A percentile compares a stretch with the other conserved stretches of the same genome.
Conservation (phyloP, 2,113 vertebrate species). For the Apodemus sylvaticus region DNA sequence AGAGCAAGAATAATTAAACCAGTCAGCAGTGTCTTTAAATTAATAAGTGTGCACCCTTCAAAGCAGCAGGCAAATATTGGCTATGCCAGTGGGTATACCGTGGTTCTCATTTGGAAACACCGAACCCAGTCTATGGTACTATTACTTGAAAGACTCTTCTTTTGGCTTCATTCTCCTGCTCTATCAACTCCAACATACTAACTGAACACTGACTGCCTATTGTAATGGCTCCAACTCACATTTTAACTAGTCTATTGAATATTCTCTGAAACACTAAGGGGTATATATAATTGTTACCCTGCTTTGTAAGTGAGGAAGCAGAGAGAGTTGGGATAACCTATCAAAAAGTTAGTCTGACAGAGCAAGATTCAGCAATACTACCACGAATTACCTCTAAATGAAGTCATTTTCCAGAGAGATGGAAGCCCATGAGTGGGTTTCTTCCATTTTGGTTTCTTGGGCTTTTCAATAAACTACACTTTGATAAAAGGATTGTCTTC, state of each 20-base stretch:
- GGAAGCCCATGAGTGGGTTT: background rate
- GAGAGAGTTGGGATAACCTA: background rate
- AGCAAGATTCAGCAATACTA: background rate
- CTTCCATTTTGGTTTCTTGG: background rate
- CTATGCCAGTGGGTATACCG: fast-evolving
- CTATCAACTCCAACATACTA: background rate
- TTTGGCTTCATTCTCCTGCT: background rate
- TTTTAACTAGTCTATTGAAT: background rate
- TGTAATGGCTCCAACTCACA: background rate
- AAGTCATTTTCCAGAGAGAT: background rate
- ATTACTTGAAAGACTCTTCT: background rate
- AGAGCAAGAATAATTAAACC: background rate
- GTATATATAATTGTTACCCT: background rate
- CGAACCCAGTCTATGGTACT: background rate
- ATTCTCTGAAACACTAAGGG: background rate
- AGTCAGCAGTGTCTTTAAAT: background rate
- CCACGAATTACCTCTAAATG: background rate
- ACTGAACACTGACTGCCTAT: background rate
- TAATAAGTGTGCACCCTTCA: background rate
- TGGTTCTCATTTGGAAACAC: background rate
- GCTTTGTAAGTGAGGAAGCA: background rate
- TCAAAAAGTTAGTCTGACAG: background rate
- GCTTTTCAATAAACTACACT: background rate
- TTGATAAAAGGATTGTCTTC: background rate
- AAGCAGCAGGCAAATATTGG: background rate